Base-by-base conservation (phyloP, 1,140 invertebrate genomes). In the Archegozetes longisetosus region DNA sequence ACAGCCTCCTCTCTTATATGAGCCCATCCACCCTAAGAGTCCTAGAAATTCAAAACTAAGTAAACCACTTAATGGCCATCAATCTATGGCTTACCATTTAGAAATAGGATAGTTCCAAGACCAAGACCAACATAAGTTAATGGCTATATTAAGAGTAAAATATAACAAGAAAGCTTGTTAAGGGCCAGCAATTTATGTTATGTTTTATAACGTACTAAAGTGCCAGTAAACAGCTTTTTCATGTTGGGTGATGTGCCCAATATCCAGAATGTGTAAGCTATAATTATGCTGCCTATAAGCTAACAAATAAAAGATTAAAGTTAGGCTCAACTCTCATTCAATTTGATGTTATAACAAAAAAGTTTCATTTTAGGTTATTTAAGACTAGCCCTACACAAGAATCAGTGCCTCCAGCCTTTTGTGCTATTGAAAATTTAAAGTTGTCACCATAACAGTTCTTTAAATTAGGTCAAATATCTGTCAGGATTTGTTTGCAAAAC, bases 181-280 rank as follows among this genome's bases (percentile, higher is more conserved):
- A n/a, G n/a, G n/a, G n/a, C n/a, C n/a, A n/a, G n/a, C n/a, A n/a
- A n/a, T n/a, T n/a, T n/a, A n/a, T n/a, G n/a, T n/a, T n/a, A n/a
- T n/a, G n/a, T n/a, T 52, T 22, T n/a, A 20, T 12, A 46, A 61
- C 68, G 68, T 65, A 75, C 74, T 70, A 73, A 62, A 1, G 68
- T 72, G 50, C 73, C 73, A 26, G 70, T 69, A 62, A 74, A 67
- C 60, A 75, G 74, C 32, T 69, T 65, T n/a, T 67, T 68, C 6
- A 73, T 66, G 13, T 71, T 70, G 20, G 72, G 68, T 4, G 73
- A 74, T 24, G 74, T 74, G 24, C 71, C 71, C 23, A 75, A 64
- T 28, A 73, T 67, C 74, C 74, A 75, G n/a, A 71, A 66, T 66
- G 74, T 72, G 63, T 69, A 73, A 3, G 69, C 71, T 49, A 75